Percentiles rank a stretch among this genome's conserved stretches.
Evolutionary conservation across 2,888 invertebrate species (phyloP).

Genomic region (Spilarctia lutea): DNA sequence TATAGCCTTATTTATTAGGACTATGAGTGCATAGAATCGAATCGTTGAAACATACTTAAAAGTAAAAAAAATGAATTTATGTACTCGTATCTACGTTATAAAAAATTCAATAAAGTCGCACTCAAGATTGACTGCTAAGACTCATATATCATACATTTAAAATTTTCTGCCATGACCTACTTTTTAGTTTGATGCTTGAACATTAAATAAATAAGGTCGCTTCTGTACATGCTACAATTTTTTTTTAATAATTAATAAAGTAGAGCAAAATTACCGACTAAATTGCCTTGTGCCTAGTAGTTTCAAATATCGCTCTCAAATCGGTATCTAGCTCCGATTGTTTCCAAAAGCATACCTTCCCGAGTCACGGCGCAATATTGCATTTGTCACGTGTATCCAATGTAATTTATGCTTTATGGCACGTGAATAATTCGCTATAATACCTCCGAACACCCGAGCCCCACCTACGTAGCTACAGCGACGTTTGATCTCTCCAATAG

Average conservation of each 20-base stretch:
- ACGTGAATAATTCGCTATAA: conserved; percentile 83
- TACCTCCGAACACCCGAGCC: conserved; percentile 55
- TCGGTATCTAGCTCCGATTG: conserved; percentile 64
- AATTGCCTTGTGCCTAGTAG: neutral
- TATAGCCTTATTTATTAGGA: too few relatives aligned
- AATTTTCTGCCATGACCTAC: neutral
- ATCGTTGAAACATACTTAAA: neutral
- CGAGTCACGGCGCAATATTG: conserved; percentile 67
- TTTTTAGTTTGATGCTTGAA: too few relatives aligned
- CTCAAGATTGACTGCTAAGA: neutral
- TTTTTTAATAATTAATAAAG: neutral
- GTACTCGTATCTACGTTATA: neutral
- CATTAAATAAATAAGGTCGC: neutral
- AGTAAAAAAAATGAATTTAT: neutral
- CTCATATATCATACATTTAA: neutral
- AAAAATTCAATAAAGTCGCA: neutral
- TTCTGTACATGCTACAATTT: too few relatives aligned
- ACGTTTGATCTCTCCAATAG: conserved; percentile 79
- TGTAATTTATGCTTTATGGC: conserved; percentile 84
- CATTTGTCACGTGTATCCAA: conserved; percentile 74
- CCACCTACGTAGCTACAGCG: conserved; percentile 66
- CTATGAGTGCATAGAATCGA: neutral
- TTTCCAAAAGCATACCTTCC: conserved; percentile 65
- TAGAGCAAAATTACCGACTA: neutral
- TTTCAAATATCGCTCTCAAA: conserved; percentile 19